phyloP scores from a whole-genome alignment of 2,888 invertebrate genomes.

The Schizotus pectinicornis region DNA sequence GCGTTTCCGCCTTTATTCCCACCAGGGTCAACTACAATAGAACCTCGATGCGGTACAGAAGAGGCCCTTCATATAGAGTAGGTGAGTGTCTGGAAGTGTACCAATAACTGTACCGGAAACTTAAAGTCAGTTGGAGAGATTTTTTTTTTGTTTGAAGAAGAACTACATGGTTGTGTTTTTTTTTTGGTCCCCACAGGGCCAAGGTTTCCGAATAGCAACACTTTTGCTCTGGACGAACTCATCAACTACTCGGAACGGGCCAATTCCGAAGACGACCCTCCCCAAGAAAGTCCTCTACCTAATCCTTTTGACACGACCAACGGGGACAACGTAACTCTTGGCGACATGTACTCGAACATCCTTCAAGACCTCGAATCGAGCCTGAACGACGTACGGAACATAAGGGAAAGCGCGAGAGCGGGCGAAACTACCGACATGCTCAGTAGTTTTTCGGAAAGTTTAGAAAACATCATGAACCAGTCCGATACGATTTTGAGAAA shows the following conservation, averaged over 20 bases:
- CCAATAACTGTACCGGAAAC: too few species aligned
- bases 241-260: slow-evolving; percentile 55
- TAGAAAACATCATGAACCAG: slow-evolving; percentile 56
- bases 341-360: slow-evolving; percentile 55
- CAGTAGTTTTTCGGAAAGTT: slow-evolving; percentile 53
- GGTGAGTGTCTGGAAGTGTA: too few species aligned
- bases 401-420: slow-evolving; percentile 46
- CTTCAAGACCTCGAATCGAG: slow-evolving; percentile 55
- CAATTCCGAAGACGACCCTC: slow-evolving; percentile 47
- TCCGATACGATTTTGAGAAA: slow-evolving; percentile 55
- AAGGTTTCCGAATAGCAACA: slow-evolving; percentile 7
- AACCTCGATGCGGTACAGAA: slow-evolving; percentile 36
- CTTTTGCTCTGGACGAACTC: slow-evolving; percentile 50
- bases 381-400: slow-evolving; percentile 50
- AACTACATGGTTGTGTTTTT: not conserved
- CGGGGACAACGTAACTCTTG: slow-evolving; percentile 41
- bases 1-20: slow-evolving; percentile 53
- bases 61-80: slow-evolving; percentile 31
- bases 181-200: slow-evolving; percentile 1
- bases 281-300: slow-evolving; percentile 14
- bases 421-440: slow-evolving; percentile 54
- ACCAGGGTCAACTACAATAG: slow-evolving; percentile 48
- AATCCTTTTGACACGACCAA: not conserved
- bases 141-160: not conserved
- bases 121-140: too few species aligned